Evolutionary conservation across 2,797 vertebrate species (phyloP), one percentile per base, ranked within the genome.

Genomic region (Chelon labrosus): DNA sequence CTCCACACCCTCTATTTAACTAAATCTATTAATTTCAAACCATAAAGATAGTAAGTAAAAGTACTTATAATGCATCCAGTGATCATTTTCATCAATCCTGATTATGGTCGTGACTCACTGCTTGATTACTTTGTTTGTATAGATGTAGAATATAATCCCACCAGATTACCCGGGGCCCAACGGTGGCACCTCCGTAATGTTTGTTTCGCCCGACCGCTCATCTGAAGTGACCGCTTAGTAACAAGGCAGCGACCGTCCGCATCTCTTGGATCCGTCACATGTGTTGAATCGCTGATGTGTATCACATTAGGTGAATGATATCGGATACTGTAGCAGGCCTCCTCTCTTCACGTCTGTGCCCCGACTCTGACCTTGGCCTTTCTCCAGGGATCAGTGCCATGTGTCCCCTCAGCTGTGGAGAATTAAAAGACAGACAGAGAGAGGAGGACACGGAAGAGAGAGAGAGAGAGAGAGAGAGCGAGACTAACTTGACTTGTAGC

Each of bases 371-470:
- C 93, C 93, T 93, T 93, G 91, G 85, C 49, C 65, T 82, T 84
- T 77, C 92, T 89, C 88, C 1, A 22, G 89, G 88, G 89, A 89
- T 84, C 82, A 71, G 73, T 62, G 87, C 90, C 90, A 93, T 94
- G 90, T 94, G 92, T 94, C 87, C 81, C 88, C 61, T 93, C 94
- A 95, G 93, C 93, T 94, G 94, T 94, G 91, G 64, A 68, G 86
- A 88, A 89, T 84, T 91, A 91, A 84, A 67, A 70, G 35, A 63
- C 50, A 86, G 78, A 84, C 61, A 73, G 55, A 67, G 49, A 73
- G 73, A 1, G 44, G 50, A 65, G 60, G 70, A 65, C 55, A 80
- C 65, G 56, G 70, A 78, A 44, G 42, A 2, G 42, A 16, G 14
- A 44, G 14, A 44, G 42, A 61, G 50, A 71, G 42, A 44, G 42